Evolutionary conservation across 2,797 vertebrate species (phyloP), one percentile per base, ranked within the genome.

Genomic region (Jordanella pulchra): DNA sequence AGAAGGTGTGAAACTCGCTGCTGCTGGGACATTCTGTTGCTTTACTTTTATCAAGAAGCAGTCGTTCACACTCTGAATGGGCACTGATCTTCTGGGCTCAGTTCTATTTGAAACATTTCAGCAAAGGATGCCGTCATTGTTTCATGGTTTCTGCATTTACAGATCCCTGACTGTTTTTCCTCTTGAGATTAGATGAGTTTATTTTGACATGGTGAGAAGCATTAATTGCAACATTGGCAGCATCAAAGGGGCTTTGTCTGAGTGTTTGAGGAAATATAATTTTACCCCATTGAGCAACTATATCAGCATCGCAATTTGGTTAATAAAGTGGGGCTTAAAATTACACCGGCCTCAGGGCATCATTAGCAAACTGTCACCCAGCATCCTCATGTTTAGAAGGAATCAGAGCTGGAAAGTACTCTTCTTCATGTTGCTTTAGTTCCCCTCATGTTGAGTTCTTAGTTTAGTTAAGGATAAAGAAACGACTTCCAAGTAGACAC

Each of bases 401-500:
- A 86, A 88, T 39, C 39, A 67, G 82, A 75, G 61, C 7, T 39
- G 51, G 12, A 58, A 73, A 81, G 71, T 67, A 45, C 72, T 75
- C 82, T 71, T 78, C 65, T 71, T 80, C 61, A 75, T 69, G 69
- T 81, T 71, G 70, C 72, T 82, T 83, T 70, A 61, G 70, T 82
- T 75, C 39, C 55, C 69, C 68, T 78, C 72, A 32, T 63, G 77
- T 80, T 78, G 71, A 85, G 77, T 80, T 82, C 60, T 83, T 86
- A 61, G 60, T 86, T 77, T 80, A 83, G 83, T 84, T 88, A 85
- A 86, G 78, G 74, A 74, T 76, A 86, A 92, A 86, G 80, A 81
- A 85, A 90, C 78, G 67, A 80, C 79, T 80, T 76, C 64, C 64
- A 89, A 91, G 89, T 78, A 86, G 84, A 89, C 71, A 69, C 84